phyloP scores from a whole-genome alignment of 2,888 invertebrate species.

The Beris morrisii region DNA sequence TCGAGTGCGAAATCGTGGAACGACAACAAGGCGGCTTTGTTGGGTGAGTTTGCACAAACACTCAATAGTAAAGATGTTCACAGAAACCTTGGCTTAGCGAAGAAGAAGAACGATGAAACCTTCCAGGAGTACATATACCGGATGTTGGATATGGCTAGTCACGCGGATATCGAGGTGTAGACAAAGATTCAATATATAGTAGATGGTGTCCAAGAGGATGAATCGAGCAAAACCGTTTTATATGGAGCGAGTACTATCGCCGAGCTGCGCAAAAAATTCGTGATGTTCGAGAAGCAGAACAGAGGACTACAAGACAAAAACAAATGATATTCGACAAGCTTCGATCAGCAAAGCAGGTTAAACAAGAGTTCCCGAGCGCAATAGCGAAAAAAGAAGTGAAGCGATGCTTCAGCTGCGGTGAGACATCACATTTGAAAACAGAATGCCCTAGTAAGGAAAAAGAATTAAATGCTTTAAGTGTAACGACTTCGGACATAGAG shows the following conservation, averaged over 20 bases:
- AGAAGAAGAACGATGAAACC: conserved; percentile 24
- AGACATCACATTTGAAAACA: conserved; percentile 14
- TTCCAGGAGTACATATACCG: conserved; percentile 28
- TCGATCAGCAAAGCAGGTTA: too few relatives aligned
- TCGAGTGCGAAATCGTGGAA: conserved; percentile 12
- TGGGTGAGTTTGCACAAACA: conserved; percentile 25
- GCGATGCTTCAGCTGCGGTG: conserved; percentile 10
- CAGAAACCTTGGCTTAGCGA: conserved; percentile 8
- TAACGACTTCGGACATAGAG: conserved; percentile 12
- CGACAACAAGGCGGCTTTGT: conserved; percentile 15
- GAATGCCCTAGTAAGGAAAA: conserved; percentile 25
- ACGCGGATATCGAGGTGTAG: conserved; percentile 36
- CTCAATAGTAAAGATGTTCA: conserved; percentile 24
- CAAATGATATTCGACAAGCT: neutral
- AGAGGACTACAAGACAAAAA: neutral
- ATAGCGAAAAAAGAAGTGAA: too few relatives aligned
- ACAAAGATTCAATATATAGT: conserved; percentile 26
- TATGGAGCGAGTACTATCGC: conserved; percentile 25
- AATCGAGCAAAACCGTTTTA: neutral
- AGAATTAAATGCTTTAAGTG: conserved; percentile 24
- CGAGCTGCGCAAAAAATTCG: conserved; percentile 18
- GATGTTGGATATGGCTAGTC: conserved; percentile 42
- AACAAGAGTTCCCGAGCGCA: too few relatives aligned
- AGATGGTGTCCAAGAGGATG: conserved; percentile 26
- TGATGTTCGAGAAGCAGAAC: neutral